Percentiles rank a stretch among this genome's conserved stretches.
Conservation (phyloP, 2,888 invertebrate genomes). For the Meloe dianella region DNA sequence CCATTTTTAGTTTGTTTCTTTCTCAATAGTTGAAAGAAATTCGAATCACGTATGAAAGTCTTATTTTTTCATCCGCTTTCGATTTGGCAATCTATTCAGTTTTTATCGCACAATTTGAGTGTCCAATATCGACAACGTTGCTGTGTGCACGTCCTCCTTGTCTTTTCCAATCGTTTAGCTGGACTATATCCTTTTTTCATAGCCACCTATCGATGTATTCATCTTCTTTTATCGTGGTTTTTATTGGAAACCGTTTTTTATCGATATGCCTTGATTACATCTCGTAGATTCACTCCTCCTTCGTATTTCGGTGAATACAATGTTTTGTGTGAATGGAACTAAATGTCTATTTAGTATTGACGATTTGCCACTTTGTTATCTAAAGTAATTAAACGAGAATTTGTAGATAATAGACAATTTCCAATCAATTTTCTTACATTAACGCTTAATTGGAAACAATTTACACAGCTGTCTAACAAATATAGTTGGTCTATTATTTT, state of each 20-base stretch:
- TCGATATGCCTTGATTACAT: conserved; percentile 41
- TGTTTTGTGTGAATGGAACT: not conserved
- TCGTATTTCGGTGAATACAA: not conserved
- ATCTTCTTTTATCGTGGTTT: conserved; percentile 43
- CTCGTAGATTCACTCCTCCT: conserved; percentile 28
- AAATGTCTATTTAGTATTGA: not conserved
- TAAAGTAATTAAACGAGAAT: conserved; percentile 19
- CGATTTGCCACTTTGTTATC: conserved; percentile 9
- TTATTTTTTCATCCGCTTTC: conserved; percentile 58
- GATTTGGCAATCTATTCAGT: conserved; percentile 58
- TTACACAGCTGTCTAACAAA: not conserved
- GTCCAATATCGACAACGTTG: conserved; percentile 48
- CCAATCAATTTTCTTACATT: conserved; percentile 25
- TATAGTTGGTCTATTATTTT: not conserved
- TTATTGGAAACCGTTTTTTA: conserved; percentile 41
- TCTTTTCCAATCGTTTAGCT: conserved; percentile 28
- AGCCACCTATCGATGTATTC: conserved; percentile 41
- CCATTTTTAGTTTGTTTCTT: not conserved
- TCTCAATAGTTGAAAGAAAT: conserved; percentile 35
- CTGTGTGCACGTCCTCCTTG: conserved; percentile 39
- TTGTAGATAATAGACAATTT: conserved; percentile 16
- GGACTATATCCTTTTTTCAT: conserved; percentile 35
- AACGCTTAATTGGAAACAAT: conserved; percentile 23
- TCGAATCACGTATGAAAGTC: conserved; percentile 53
- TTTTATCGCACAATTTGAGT: conserved; percentile 58